A percentile compares a stretch with the other conserved stretches of the same genome.
Conservation (phyloP, 2,113 vertebrate species). For the Nothocercus nigrocapillus region DNA sequence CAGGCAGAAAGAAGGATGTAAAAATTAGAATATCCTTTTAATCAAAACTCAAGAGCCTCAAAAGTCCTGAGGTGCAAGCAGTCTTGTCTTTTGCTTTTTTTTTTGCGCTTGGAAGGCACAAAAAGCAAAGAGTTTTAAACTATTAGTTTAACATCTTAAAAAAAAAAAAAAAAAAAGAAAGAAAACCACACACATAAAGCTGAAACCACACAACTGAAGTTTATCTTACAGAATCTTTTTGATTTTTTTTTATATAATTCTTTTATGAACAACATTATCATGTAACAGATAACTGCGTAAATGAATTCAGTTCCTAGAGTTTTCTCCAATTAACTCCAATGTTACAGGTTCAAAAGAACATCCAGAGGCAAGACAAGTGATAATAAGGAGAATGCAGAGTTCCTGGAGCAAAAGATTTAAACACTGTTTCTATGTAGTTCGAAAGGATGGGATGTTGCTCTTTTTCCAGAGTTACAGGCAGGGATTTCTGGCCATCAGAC, state of each 20-base stretch:
- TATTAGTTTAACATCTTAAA: not conserved
- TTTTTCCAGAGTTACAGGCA: not conserved
- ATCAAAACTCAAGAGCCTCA: not conserved
- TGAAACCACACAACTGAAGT: not conserved
- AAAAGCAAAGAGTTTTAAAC: not conserved
- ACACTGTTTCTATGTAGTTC: not conserved
- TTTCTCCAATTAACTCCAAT: not conserved
- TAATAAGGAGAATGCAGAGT: not conserved
- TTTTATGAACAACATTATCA: no score
- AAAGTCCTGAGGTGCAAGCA: not conserved
- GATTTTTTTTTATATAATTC: no score
- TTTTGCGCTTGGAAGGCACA: not conserved
- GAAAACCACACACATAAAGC: not conserved
- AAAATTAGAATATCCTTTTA: conserved; percentile 8
- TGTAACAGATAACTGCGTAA: no score
- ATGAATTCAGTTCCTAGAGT: not conserved
- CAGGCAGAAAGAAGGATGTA: not conserved
- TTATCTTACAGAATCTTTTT: not conserved
- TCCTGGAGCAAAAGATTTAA: not conserved
- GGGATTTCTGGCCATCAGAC: not conserved
- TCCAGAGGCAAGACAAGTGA: not conserved
- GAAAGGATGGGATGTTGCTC: not conserved
- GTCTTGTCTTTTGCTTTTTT: not conserved
- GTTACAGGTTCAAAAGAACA: not conserved
- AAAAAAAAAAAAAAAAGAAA: not conserved